Base-by-base conservation (phyloP, 1,140 invertebrate genomes). In the Aphis craccivora region DNA sequence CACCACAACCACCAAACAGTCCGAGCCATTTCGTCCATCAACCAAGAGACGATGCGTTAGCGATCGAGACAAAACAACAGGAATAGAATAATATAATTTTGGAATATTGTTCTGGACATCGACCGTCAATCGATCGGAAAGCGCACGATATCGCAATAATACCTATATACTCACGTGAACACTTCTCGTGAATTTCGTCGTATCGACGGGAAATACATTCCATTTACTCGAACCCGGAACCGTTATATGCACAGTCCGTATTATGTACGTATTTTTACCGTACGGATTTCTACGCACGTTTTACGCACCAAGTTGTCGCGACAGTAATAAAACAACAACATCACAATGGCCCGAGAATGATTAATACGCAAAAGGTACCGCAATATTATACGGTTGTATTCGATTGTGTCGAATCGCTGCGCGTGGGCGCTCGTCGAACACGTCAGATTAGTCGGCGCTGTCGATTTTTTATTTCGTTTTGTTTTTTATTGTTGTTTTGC, bases 381-480 rank as follows among this genome's bases (percentile, higher is more conserved):
- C 4, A n/a, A 76, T 9, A 14, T 14, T 30, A 30, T n/a, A 30
- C 60, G 11, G 30, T 76, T 76, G 30, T 37, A 37, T 37, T 83
- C n/a, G 76, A 83, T 37, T 83, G 35, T 37, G 76, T 9, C 35
- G 76, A 37, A 83, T 35, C 35, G 76, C 35, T 23, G 20, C 6
- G 76, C 76, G 76, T 83, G 76, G 76, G 76, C 76, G 76, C n/a
- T 37, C 76, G n/a, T 83, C 35, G 76, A 37, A 30, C 35, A 35
- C 22, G 76, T 83, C 76, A 23, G 35, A 83, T 83, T 23, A 37
- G 35, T 83, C 76, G 35, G 20, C 35, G 20, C 22, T 37, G n/a
- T 37, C 76, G 76, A 83, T 83, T 83, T 83, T 83, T 83, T 83
- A 83, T 83, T 76, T 18, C 30, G 60, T n/a, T 76, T 67, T 81